Evolutionary conservation across 2,888 invertebrate species (phyloP).

Genomic region (Lamellibrachia satsuma): DNA sequence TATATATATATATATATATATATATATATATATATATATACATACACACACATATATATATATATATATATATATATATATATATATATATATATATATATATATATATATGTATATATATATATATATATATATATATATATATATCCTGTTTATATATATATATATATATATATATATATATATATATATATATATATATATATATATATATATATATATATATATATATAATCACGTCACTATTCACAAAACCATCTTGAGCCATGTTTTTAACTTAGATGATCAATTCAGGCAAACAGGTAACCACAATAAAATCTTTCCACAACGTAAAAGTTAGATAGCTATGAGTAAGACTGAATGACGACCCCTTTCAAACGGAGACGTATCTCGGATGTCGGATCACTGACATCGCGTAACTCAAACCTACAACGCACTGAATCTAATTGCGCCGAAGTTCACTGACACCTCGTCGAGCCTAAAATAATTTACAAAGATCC

Average conservation of each 20-base stretch:
- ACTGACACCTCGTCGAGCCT: not conserved
- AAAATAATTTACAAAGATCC: slow-evolving; percentile 17
- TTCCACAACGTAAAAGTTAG: not conserved
- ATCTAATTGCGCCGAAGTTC: slow-evolving; percentile 13
- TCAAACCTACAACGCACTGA: not conserved
- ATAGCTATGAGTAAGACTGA: not conserved
- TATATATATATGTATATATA: not conserved
- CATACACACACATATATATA: too few relatives aligned
- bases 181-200: not conserved
- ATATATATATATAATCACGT: not conserved
- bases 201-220: not conserved
- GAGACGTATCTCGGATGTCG: not conserved
- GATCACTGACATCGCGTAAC: not conserved
- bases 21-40: too few relatives aligned
- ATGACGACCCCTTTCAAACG: slow-evolving; percentile 7
- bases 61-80: not conserved
- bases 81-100: not conserved
- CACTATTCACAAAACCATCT: not conserved
- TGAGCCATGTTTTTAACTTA: not conserved
- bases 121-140: not conserved
- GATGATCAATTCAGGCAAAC: not conserved
- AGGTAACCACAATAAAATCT: not conserved
- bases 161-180: too few relatives aligned
- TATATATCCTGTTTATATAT: too few relatives aligned
- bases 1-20: not conserved